These are phyloP conservation scores for Oryzias javanicus DNA, from an alignment of 2,113 vertebrate species.

Conservation along the genomic window DNA sequence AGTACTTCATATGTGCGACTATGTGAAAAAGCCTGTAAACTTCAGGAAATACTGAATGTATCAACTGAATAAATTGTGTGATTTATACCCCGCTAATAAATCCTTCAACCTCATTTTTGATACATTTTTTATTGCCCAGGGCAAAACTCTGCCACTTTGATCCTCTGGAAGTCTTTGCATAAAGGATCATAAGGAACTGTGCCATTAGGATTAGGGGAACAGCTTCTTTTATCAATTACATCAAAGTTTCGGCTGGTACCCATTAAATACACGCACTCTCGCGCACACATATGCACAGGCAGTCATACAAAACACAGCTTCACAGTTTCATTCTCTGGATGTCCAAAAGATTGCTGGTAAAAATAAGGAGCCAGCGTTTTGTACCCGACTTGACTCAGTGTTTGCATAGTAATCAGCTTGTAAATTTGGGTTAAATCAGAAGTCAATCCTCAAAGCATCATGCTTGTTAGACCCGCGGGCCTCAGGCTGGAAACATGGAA, in stretches of 20 bases:
- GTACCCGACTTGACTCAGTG: constrained; percentile 50
- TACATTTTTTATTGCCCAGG: constrained; percentile 72
- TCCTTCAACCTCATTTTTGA: constrained; percentile 77
- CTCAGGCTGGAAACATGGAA: constrained; percentile 61
- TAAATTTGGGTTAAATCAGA: constrained; percentile 69
- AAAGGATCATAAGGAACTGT: constrained; percentile 82
- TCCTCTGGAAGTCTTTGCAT: constrained; percentile 75
- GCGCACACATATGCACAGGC: constrained; percentile 32
- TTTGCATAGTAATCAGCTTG: constrained; percentile 65
- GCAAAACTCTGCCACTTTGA: constrained; percentile 77
- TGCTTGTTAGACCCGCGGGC: constrained; percentile 70
- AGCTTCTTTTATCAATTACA: constrained; percentile 79
- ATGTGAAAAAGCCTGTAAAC: constrained; percentile 62
- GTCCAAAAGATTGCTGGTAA: constrained; percentile 55
- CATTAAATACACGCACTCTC: constrained; percentile 64
- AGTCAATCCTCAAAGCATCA: constrained; percentile 74
- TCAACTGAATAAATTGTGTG: constrained; percentile 73
- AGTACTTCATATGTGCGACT: constrained; percentile 46
- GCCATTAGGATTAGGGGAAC: constrained; percentile 75
- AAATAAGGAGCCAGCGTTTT: constrained; percentile 56
- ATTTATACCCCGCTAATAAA: constrained; percentile 76
- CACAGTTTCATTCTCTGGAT: constrained; percentile 61
- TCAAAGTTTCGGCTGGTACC: constrained; percentile 75
- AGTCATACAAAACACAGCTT: constrained; percentile 31
- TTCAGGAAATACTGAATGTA: constrained; percentile 59